Percentiles rank a stretch among this genome's conserved stretches.
Evolutionary conservation across 2,888 invertebrate species (phyloP).

Genomic region (Phyllotreta cruciferae): DNA sequence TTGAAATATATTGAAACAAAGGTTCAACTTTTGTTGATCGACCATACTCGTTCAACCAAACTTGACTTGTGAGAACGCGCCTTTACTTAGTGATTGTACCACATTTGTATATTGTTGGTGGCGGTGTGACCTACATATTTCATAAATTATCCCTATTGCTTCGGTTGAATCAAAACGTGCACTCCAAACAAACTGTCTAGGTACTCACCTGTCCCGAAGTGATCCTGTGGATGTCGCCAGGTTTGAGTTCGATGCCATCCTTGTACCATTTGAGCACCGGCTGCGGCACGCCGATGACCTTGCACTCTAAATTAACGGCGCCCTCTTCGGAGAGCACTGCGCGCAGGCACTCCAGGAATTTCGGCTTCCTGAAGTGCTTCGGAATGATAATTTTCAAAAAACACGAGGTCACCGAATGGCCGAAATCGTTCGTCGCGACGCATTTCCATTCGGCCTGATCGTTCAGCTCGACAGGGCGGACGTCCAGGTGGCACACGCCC

Average conservation of each 20-base stretch:
- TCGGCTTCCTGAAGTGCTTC: conserved; percentile 86
- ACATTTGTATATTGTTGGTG: too few relatives aligned
- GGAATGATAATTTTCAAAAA: conserved; percentile 85
- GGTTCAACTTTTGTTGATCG: too few relatives aligned
- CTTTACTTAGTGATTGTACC: too few relatives aligned
- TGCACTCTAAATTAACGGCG: conserved; percentile 90
- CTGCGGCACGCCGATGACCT: conserved; percentile 90
- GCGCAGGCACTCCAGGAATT: conserved; percentile 83
- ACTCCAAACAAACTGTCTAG: conserved; percentile 19
- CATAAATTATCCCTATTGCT: too few relatives aligned
- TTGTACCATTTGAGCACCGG: conserved; percentile 92
- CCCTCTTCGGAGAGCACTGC: conserved; percentile 86
- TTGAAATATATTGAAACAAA: too few relatives aligned
- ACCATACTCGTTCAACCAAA: too few relatives aligned
- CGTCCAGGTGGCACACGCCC: conserved; percentile 76
- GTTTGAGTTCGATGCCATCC: conserved; percentile 86
- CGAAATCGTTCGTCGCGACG: conserved; percentile 87
- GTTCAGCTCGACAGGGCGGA: conserved; percentile 76
- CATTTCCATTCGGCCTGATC: conserved; percentile 95
- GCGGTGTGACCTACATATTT: background rate
- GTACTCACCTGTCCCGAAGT: conserved; percentile 75
- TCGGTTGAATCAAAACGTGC: conserved; percentile 6
- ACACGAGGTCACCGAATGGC: conserved; percentile 87
- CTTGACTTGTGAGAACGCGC: too few relatives aligned
- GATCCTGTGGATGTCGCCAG: conserved; percentile 90